phyloP scores from a whole-genome alignment of 1,140 invertebrate species.

The Drosophila ananassae region DNA sequence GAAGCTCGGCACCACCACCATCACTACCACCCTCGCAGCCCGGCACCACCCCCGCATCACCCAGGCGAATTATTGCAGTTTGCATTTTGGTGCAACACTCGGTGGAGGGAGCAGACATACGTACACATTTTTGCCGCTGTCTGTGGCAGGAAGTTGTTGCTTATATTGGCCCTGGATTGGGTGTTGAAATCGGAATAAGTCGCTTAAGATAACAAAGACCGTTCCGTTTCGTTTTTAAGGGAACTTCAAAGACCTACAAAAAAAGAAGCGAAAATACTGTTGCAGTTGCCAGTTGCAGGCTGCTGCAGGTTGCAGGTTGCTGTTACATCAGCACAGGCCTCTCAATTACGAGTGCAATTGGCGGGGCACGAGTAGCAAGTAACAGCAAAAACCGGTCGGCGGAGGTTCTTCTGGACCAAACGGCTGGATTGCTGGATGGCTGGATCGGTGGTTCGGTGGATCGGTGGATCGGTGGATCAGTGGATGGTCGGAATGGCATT shows the following conservation, averaged over 20 bases:
- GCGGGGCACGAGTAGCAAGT: slow-evolving; percentile 49
- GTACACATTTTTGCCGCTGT: slow-evolving; percentile 24
- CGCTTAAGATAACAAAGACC: slow-evolving; percentile 62
- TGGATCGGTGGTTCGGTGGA: no score
- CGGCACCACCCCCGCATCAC: not conserved
- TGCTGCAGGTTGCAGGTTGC: slow-evolving; percentile 46
- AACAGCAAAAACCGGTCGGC: slow-evolving; percentile 73
- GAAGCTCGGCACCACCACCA: slow-evolving; percentile 24
- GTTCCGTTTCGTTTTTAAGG: slow-evolving; percentile 47
- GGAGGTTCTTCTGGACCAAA: slow-evolving; percentile 58
- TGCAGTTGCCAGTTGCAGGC: slow-evolving; percentile 8
- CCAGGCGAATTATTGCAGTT: slow-evolving; percentile 55
- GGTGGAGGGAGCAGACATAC: slow-evolving; percentile 7
- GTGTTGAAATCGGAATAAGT: slow-evolving; percentile 59
- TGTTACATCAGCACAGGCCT: slow-evolving; percentile 71
- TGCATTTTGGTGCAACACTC: slow-evolving; percentile 46
- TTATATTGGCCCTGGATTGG: slow-evolving; percentile 65
- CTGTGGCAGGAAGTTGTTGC: slow-evolving; percentile 62
- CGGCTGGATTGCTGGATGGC: no score
- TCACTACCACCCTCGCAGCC: not conserved
- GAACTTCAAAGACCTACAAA: slow-evolving; percentile 56
- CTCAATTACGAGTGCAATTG: slow-evolving; percentile 78
- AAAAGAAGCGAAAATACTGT: slow-evolving; percentile 26
- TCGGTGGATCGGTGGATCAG: not conserved
- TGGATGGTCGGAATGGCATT: not conserved